Evolutionary conservation across 2,888 invertebrate genomes (phyloP), one percentile per base, ranked within the genome.

Genomic region (Papilio elwesi): DNA sequence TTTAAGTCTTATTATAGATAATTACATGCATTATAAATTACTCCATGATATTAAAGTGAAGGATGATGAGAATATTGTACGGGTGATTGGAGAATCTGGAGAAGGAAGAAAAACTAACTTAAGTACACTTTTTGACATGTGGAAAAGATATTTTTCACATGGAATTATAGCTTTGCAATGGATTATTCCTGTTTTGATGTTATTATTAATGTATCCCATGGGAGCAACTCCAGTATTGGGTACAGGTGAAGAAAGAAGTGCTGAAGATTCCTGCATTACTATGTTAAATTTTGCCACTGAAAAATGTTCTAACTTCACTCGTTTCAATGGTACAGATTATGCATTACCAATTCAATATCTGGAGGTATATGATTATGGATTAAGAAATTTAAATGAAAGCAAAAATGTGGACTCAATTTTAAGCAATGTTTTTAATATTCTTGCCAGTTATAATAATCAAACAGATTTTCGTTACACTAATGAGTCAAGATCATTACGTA

Each of bases 11-110:
- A 79, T 92, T 0, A 90, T 93, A 71, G 90, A 93, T 72, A 92
- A 92, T 78, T 93, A 91, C 72, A 85, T 92, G 87, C 91, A 92
- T 78, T 92, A 91, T 76, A 87, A 78, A 80, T 87, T 90, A 82
- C 74, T 92, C 49, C 77, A 80, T 13, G 84, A 87, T 48, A 80
- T 82, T 0, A 87, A 88, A 71, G 80, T 76, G 43, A 83, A 83
- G 72, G 87, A 89, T 70, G 85, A 89, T 26, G 87, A 89, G 72
- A 88, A 86, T 77, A 76, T 77, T 51, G 88, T 92, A 0, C 82
- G 83, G 69, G 84, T 86, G 70, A 75, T 91, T 6, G 75, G 76
- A 15, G 78, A 77, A 68, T 74, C 78, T 2, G 76, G 75, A 70
- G 75, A 68, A 6, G 74, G 75, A 13, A 79, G 70, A 67, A 72